Evolutionary conservation across 2,797 vertebrate species (phyloP), one percentile per base, ranked within the genome.

Genomic region (Acrossocheilus fasciatus): DNA sequence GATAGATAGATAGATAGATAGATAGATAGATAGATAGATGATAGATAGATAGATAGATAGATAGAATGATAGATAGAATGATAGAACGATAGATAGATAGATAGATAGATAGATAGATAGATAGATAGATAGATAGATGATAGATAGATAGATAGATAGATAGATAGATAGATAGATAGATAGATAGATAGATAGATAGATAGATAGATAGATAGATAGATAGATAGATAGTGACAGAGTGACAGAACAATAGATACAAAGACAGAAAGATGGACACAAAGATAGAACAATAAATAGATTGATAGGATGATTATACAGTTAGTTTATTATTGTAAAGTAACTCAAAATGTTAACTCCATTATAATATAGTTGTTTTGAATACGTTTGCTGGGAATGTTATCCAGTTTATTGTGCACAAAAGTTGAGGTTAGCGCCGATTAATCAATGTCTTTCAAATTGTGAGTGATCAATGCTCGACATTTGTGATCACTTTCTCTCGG

Each of bases 361-460:
- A 62, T 64, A 47, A 45, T 18, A 41, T 26, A 30, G 59, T 47
- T 10, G 7, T 81, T 50, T 66, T 15, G 18, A 69, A 30, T 8
- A 26, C 1, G 76, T 54, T 70, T 15, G 8, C 74, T 70, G 47
- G 79, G 39, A 7, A 72, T 39, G 64, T 47, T 47, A 70, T 66
- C 43, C 47, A 87, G 85, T 83, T 82, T 82, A 64, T 72, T 57
- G 82, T 34, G 80, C 82, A 74, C 15, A 52, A 76, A 84, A 52
- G 72, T 84, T 68, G 34, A 54, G 73, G 34, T 52, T 77, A 66
- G 62, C 17, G 26, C 17, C 39, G 41, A 83, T 90, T 90, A 81
- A 81, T 87, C 76, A 73, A 69, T 74, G 80, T 85, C 85, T 85
- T 81, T 87, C 50, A 81, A 72, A 83, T 76, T 73, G 70, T 47